Percentiles rank a stretch among this genome's conserved stretches.
These are phyloP conservation scores for Amblyopsis rosae DNA, from an alignment of 2,113 vertebrate species.

Conservation along the genomic window DNA sequence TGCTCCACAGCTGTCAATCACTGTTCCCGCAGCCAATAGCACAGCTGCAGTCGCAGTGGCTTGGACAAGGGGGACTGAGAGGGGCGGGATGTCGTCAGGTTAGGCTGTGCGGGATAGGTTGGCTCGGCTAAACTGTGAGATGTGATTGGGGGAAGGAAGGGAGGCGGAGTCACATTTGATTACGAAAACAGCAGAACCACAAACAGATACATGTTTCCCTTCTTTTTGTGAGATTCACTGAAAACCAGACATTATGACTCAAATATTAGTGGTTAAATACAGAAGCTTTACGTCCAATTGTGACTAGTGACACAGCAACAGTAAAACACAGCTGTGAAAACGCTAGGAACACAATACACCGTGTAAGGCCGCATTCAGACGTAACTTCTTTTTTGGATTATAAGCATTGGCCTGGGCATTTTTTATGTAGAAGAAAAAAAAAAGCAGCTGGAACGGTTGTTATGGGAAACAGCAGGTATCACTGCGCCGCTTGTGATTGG, in stretches of 20 bases:
- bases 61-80: conserved; percentile 32
- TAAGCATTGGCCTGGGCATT: too few species aligned
- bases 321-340: conserved; percentile 59
- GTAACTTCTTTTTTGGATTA: too few species aligned
- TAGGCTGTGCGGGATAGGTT: conserved; percentile 67
- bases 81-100: conserved; percentile 48
- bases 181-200: conserved; percentile 60
- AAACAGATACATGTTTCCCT: conserved; percentile 44
- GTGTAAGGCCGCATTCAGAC: not conserved
- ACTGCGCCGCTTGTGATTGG: too few species aligned
- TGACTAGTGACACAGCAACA: conserved; percentile 44
- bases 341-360: conserved; percentile 30
- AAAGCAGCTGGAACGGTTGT: too few species aligned
- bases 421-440: too few species aligned
- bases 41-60: conserved; percentile 69
- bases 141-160: conserved; percentile 59
- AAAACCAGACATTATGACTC: conserved; percentile 14
- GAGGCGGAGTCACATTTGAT: conserved; percentile 63
- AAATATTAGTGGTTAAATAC: conserved; percentile 7
- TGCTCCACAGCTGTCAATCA: conserved; percentile 74
- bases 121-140: conserved; percentile 77
- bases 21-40: conserved; percentile 70
- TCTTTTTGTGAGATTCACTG: not conserved
- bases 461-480: too few species aligned
- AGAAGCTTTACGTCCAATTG: conserved; percentile 15